Evolutionary conservation across 2,888 invertebrate genomes (phyloP), one percentile per base, ranked within the genome.

Genomic region (Hypselothyrea guttata): DNA sequence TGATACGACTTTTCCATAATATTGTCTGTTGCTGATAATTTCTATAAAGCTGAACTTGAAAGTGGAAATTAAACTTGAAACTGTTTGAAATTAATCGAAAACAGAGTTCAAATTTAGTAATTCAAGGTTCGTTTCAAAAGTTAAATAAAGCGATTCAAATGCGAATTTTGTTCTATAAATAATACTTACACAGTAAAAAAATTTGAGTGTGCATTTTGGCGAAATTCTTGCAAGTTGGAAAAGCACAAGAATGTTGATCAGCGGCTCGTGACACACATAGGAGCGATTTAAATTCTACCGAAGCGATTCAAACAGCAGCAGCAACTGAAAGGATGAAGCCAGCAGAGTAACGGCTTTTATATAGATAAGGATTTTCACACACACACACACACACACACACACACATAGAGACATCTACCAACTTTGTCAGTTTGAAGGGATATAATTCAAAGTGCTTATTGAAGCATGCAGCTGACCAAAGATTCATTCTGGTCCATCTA

Each of bases 371-470:
- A 18, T 33, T 28, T n/a, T 31, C 22, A n/a, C 16, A 35, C 44
- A 33, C 13, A 38, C 27, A 8, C 33, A 18, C 56, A 28, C 11
- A 35, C 16, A 13, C 44, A 22, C 34, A 30, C 41, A 9, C 13
- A 30, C 31, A 52, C 1, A n/a, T 1, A 11, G 34, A 9, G 18
- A 31, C n/a, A n/a, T n/a, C n/a, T n/a, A n/a, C n/a, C n/a, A n/a
- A n/a, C n/a, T n/a, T n/a, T n/a, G n/a, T n/a, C 44, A 51, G 37
- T 9, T 33, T 30, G 28, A 11, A 34, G 40, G 22, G 15, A 62
- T 71, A 37, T 66, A 60, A 72, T 72, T 84, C 78, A 82, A 82
- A 86, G 86, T 68, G 67, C 38, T 67, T 78, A 86, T 48, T 82
- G 60, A 68, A 71, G 83, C 81, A 61, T 71, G 61, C 8, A 16